Conservation (phyloP, 2,888 invertebrate genomes). For the Aethes cnicana region DNA sequence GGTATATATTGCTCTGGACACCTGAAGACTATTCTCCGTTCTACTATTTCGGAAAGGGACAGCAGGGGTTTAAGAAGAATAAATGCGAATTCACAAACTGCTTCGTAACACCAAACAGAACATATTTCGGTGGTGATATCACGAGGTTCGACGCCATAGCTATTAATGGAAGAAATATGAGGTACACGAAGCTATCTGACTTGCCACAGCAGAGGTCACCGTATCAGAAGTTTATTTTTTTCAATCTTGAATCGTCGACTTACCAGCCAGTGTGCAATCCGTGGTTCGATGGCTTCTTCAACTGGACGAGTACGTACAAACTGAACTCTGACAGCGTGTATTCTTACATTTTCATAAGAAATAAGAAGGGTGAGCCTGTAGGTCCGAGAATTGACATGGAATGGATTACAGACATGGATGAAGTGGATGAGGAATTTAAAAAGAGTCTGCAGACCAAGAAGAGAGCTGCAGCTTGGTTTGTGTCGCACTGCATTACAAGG, state of each 20-base stretch:
- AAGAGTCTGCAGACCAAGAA: constrained; percentile 54
- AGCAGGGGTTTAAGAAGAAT: constrained; percentile 23
- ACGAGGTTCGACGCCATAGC: constrained; percentile 32
- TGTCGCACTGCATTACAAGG: constrained; percentile 59
- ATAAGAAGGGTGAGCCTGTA: constrained; percentile 28
- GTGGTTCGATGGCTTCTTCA: constrained; percentile 37
- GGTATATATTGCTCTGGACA: constrained; percentile 33
- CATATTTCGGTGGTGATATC: constrained; percentile 26
- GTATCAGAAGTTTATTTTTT: constrained; percentile 38
- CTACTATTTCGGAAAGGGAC: constrained; percentile 27
- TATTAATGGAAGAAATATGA: constrained; percentile 30
- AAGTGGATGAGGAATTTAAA: constrained; percentile 42
- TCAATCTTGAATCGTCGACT: constrained; percentile 37
- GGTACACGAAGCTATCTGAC: not conserved
- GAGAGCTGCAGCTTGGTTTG: constrained; percentile 73
- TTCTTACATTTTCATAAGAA: constrained; percentile 36
- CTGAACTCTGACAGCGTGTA: constrained; percentile 36
- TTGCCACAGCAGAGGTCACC: constrained; percentile 33
- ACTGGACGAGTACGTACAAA: constrained; percentile 41
- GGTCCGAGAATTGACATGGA: constrained; percentile 31
- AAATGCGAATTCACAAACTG: constrained; percentile 32
- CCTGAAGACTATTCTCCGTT: constrained; percentile 27
- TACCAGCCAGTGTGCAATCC: constrained; percentile 36
- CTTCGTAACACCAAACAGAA: constrained; percentile 28
- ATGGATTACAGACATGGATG: constrained; percentile 29